Conservation (phyloP, 2,113 vertebrate genomes). For the Aplodontia rufa region DNA sequence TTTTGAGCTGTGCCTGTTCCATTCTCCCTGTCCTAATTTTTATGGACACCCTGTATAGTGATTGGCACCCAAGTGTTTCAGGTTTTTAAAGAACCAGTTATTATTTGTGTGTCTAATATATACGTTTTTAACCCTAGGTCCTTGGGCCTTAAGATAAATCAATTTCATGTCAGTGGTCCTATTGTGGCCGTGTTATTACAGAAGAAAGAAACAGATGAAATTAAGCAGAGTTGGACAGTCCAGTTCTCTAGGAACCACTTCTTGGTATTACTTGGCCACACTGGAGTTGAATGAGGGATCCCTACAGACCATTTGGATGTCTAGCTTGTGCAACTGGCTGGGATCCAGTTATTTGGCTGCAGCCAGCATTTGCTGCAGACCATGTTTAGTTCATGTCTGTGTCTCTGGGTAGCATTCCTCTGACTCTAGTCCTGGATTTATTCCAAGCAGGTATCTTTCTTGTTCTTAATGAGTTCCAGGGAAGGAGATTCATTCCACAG, state of each 20-base stretch:
- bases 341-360: not conserved
- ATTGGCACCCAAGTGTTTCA: not conserved
- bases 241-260: not conserved
- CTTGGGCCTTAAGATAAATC: constrained; percentile 1
- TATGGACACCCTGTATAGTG: not conserved
- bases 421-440: constrained; percentile 33
- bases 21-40: not conserved
- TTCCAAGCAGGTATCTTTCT: constrained; percentile 54
- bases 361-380: constrained; percentile 25
- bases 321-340: not conserved
- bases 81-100: not conserved
- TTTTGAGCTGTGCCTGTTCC: not conserved
- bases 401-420: constrained; percentile 53
- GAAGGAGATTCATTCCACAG: constrained; percentile 38
- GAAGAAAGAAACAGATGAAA: constrained; percentile 20
- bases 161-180: not conserved
- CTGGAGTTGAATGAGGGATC: not conserved
- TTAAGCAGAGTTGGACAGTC: not conserved
- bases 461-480: constrained; percentile 61
- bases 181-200: not conserved
- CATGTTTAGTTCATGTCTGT: constrained; percentile 12
- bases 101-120: not conserved
- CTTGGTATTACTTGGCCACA: not conserved
- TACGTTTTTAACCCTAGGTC: not conserved
- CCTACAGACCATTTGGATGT: not conserved